phyloP scores from a whole-genome alignment of 2,797 vertebrate genomes.

The Bradypus variegatus region DNA sequence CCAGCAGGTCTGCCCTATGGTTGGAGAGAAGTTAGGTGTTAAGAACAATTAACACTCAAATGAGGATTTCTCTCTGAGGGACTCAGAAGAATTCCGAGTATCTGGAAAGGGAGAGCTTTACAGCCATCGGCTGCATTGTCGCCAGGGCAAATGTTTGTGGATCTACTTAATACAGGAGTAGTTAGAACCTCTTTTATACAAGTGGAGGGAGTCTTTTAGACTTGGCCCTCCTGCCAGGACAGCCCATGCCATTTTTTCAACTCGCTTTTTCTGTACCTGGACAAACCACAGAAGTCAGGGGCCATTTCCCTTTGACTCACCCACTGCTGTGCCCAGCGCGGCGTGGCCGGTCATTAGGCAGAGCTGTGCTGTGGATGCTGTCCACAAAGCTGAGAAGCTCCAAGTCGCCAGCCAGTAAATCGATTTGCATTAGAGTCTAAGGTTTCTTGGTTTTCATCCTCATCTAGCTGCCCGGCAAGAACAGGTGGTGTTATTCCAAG shows the following conservation, averaged over 20 bases:
- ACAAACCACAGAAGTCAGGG: background rate
- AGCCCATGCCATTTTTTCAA: background rate
- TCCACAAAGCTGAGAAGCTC: background rate
- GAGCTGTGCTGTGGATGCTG: background rate
- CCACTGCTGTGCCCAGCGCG: background rate
- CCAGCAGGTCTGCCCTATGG: background rate
- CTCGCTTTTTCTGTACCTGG: background rate
- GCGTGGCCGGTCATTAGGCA: background rate
- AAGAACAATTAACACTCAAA: background rate
- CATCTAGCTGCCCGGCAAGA: background rate
- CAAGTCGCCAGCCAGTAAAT: constrained; percentile 4
- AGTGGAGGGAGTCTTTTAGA: background rate
- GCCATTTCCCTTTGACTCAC: background rate
- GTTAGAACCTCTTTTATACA: background rate
- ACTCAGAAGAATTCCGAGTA: background rate
- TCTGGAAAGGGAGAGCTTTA: background rate
- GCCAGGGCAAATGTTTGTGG: background rate
- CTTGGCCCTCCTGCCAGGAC: background rate
- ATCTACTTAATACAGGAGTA: background rate
- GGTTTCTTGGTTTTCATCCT: constrained; percentile 47
- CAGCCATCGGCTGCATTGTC: background rate
- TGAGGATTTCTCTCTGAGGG: background rate
- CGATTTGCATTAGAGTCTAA: constrained; percentile 34
- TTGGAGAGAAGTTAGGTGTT: background rate
- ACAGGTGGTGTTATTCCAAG: constrained; percentile 58